These are phyloP conservation scores for Drosophila tanythrix DNA, from an alignment of 2,888 invertebrate genomes.

Conservation along the genomic window DNA sequence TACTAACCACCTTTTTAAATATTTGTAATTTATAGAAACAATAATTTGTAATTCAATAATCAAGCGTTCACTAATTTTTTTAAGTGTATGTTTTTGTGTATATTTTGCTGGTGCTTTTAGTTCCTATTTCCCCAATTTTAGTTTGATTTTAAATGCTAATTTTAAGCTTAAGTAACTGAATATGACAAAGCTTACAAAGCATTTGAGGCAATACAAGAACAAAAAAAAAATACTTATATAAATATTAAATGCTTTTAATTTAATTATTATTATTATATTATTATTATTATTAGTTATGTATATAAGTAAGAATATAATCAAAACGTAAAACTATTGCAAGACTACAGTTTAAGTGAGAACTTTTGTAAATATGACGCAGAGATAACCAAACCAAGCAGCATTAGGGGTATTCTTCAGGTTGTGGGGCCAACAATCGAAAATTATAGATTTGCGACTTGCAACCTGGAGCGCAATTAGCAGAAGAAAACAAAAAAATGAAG, in stretches of 20 bases:
- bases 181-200: constrained; percentile 78
- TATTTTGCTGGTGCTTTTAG: constrained; percentile 79
- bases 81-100: constrained; percentile 36
- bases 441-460: constrained; percentile 5
- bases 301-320: constrained; percentile 56
- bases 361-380: constrained; percentile 63
- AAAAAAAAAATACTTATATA: constrained; percentile 29
- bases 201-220: constrained; percentile 75
- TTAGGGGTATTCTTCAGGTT: constrained; percentile 52
- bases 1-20: neutral
- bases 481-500: neutral
- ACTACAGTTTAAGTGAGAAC: constrained; percentile 19
- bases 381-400: constrained; percentile 63
- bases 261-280: constrained; percentile 25
- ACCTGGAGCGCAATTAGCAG: constrained; percentile 23
- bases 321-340: constrained; percentile 39
- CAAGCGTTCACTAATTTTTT: constrained; percentile 7
- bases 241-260: constrained; percentile 21
- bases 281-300: constrained; percentile 44
- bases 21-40: neutral
- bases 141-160: constrained; percentile 52
- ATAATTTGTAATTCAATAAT: neutral
- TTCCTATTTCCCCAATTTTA: constrained; percentile 66
- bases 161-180: constrained; percentile 71
- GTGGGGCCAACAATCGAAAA: constrained; percentile 19